A percentile compares a stretch with the other conserved stretches of the same genome.
phyloP scores from a whole-genome alignment of 2,113 vertebrate species.

The Coracopsis vasa region DNA sequence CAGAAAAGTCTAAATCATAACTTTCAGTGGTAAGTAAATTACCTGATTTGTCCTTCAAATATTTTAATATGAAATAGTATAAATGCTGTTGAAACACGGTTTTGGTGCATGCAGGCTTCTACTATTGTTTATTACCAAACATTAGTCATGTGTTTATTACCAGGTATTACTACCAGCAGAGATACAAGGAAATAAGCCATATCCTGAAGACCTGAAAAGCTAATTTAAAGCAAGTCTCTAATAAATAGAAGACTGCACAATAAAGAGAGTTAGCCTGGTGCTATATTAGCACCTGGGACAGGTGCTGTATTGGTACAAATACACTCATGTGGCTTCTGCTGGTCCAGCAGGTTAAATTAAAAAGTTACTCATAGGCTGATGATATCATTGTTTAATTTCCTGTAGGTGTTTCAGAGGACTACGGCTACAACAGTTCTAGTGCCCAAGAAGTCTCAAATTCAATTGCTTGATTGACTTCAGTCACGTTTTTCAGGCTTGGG shows the following conservation, averaged over 20 bases:
- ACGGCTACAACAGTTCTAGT: neutral
- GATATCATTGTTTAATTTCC: slow-evolving; percentile 45
- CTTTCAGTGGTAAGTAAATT: neutral
- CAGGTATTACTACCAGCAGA: neutral
- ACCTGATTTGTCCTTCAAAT: neutral
- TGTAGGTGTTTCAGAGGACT: neutral
- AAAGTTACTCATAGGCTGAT: neutral
- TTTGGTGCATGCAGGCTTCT: neutral
- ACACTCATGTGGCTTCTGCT: neutral
- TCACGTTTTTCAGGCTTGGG: neutral
- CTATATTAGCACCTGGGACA: neutral
- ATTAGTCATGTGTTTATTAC: neutral
- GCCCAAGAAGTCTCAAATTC: neutral
- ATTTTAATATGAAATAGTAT: neutral
- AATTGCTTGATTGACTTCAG: neutral
- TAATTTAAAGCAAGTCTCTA: neutral
- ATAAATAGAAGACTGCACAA: neutral
- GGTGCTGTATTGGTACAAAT: neutral
- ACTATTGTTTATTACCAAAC: neutral
- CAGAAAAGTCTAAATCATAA: neutral
- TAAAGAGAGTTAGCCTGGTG: neutral
- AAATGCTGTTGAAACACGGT: neutral
- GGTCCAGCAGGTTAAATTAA: neutral
- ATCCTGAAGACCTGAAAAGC: slow-evolving; percentile 11
- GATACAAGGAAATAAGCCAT: neutral